Evolutionary conservation across 2,888 invertebrate genomes (phyloP), one percentile per base, ranked within the genome.

Genomic region (Ferrisia virgata): DNA sequence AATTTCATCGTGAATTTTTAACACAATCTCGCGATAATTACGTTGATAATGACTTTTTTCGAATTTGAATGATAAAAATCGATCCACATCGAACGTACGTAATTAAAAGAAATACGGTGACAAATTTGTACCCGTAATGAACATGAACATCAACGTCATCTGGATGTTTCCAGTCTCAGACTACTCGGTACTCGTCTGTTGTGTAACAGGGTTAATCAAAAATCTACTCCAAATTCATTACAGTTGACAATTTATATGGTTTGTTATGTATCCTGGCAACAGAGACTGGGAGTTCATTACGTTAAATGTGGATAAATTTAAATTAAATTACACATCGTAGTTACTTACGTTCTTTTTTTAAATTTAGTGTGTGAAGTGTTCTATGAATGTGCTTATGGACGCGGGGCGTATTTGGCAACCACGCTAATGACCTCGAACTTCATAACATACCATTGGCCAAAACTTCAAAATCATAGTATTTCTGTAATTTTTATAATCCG

Each of bases 361-460:
- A 72, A 72, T 72, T 72, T 72, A 72, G 72, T 72, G 72, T n/a
- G 72, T 72, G 72, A 72, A 72, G 25, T 72, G 28, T 47, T 47
- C 47, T 33, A 72, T 72, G 33, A 36, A 33, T 72, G 31, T n/a
- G 72, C 58, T 64, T 28, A 64, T 64, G 58, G 28, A 11, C 47
- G 47, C 47, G 2, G 58, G 31, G 28, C 64, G 5, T 11, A 72
- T 72, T 72, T 72, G 72, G 72, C 72, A 72, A 72, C 33, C 9
- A 36, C 36, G 72, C 33, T 28, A 64, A 28, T 72, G 72, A 72
- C 72, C 72, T 72, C 72, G 72, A 72, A 72, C 72, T 72, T 72
- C 72, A 28, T 28, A 53, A 18, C 18, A 18, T 18, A 11, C 40
- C 6, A 4, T 9, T 28, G 58, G 28, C 58, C 58, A 28, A 64